phyloP scores from a whole-genome alignment of 2,797 vertebrate genomes.

The Coregonus sp. region DNA sequence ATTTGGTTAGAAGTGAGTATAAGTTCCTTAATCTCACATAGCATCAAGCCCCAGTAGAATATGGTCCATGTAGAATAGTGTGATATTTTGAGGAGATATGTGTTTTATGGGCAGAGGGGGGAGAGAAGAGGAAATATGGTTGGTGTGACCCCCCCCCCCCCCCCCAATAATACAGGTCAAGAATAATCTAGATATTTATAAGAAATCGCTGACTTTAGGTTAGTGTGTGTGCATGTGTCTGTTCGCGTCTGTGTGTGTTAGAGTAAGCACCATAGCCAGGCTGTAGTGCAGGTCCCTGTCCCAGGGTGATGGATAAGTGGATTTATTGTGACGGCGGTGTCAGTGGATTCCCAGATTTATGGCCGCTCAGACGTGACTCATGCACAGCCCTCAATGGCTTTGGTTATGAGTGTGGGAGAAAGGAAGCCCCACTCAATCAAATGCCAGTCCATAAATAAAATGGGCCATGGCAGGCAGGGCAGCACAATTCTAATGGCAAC shows the following conservation, averaged over 20 bases:
- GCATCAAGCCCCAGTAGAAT: slow-evolving; percentile 35
- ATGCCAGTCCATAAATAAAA: slow-evolving; percentile 78
- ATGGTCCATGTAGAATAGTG: slow-evolving; percentile 21
- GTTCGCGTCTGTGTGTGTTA: neutral
- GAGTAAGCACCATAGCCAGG: slow-evolving; percentile 24
- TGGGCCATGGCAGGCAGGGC: slow-evolving; percentile 60
- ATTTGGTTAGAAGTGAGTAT: slow-evolving; percentile 55
- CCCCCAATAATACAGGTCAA: neutral
- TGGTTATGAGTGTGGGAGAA: slow-evolving; percentile 64
- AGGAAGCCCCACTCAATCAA: slow-evolving; percentile 77
- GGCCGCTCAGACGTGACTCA: slow-evolving; percentile 71
- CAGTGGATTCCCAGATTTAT: slow-evolving; percentile 71
- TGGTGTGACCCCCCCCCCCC: slow-evolving; percentile 19
- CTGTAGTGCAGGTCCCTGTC: slow-evolving; percentile 48
- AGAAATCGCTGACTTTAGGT: neutral
- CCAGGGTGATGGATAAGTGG: slow-evolving; percentile 67
- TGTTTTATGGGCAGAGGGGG: slow-evolving; percentile 28
- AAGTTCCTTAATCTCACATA: slow-evolving; percentile 52
- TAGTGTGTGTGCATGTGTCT: neutral
- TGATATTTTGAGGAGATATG: slow-evolving; percentile 26
- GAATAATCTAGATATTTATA: neutral
- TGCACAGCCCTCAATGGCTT: slow-evolving; percentile 61
- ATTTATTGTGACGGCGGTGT: slow-evolving; percentile 68
- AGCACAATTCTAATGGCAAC: slow-evolving; percentile 62
- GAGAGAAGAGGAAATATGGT: slow-evolving; percentile 16